These are phyloP conservation scores for Labia minor DNA, from an alignment of 2,888 invertebrate species.

Conservation along the genomic window DNA sequence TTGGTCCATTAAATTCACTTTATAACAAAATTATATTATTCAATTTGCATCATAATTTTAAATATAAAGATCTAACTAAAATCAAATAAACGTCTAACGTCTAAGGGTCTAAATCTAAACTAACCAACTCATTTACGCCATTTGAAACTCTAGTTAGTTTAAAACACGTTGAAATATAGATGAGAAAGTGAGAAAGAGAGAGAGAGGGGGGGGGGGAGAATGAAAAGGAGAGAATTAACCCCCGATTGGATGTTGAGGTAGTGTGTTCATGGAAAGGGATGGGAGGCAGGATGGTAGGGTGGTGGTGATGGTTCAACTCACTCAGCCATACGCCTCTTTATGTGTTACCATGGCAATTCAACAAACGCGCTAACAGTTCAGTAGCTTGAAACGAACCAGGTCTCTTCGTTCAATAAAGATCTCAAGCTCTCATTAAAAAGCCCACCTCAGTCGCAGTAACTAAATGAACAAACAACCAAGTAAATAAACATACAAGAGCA, in stretches of 20 bases:
- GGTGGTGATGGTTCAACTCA: not conserved
- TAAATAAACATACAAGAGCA: not conserved
- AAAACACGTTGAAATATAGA: too few relatives aligned
- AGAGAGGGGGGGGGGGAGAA: not conserved
- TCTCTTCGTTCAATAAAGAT: not conserved
- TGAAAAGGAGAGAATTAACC: not conserved
- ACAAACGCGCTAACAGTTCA: conserved; percentile 13
- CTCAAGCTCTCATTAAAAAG: not conserved
- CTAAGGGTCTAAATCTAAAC: too few relatives aligned
- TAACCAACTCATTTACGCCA: not conserved
- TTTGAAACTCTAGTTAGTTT: not conserved
- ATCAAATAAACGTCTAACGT: not conserved
- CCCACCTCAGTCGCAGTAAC: not conserved
- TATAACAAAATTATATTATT: too few relatives aligned
- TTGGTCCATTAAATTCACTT: too few relatives aligned
- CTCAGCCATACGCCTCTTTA: not conserved
- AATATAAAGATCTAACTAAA: too few relatives aligned
- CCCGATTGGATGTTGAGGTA: too few relatives aligned
- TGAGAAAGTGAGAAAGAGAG: not conserved
- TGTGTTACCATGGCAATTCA: conserved; percentile 13
- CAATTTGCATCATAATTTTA: too few relatives aligned
- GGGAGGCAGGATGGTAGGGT: too few relatives aligned
- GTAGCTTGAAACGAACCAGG: not conserved
- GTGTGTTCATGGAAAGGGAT: too few relatives aligned
- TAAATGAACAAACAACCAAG: conserved; percentile 4